Percentiles rank a stretch among this genome's conserved stretches.
phyloP scores from a whole-genome alignment of 2,113 vertebrate species.

The Scopus umbretta region DNA sequence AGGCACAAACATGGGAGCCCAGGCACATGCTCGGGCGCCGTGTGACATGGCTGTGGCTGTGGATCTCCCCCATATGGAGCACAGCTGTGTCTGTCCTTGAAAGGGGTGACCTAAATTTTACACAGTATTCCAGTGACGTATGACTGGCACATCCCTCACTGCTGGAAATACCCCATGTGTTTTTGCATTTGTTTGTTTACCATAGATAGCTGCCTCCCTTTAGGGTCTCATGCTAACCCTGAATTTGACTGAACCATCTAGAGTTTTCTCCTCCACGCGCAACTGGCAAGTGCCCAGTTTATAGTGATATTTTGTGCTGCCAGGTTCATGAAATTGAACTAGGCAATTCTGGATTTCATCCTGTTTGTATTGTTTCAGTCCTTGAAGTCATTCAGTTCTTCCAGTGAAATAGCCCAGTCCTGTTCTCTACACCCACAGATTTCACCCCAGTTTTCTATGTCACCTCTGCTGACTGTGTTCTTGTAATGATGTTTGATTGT shows the following conservation, averaged over 20 bases:
- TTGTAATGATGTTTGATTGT: neutral
- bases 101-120: constrained; percentile 59
- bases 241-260: neutral
- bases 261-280: neutral
- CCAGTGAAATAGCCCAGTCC: neutral
- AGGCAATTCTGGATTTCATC: constrained; percentile 7
- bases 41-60: constrained; percentile 11
- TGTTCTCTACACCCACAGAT: neutral
- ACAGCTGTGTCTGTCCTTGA: constrained; percentile 60
- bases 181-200: constrained; percentile 41
- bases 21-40: constrained; percentile 9
- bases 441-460: neutral
- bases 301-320: neutral
- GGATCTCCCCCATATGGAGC: constrained; percentile 48
- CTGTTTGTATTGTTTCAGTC: neutral
- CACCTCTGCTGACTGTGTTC: neutral
- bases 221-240: neutral
- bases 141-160: neutral
- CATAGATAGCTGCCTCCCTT: neutral
- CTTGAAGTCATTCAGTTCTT: neutral
- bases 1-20: constrained; percentile 44
- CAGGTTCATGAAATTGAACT: neutral
- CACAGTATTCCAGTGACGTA: constrained; percentile 12
- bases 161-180: neutral
- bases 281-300: neutral